Conservation (phyloP, 92 coral and sea anemone genomes). For the Phenganax marumi region DNA sequence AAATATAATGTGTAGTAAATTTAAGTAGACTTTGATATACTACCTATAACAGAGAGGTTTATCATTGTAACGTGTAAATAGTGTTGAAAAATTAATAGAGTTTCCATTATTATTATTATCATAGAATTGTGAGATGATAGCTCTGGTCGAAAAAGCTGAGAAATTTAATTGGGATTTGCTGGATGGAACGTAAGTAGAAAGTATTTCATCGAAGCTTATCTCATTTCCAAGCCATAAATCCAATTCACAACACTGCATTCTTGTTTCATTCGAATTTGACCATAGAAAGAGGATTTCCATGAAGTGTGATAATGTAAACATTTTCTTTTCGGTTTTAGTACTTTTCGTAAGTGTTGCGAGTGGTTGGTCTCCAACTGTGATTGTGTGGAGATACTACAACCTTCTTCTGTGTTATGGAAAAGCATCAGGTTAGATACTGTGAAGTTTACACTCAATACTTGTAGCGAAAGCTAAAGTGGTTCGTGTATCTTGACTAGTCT, state of each 20-base stretch:
- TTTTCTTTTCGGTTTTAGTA: constrained; percentile 4
- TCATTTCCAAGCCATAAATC: not conserved
- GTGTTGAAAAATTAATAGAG: not conserved
- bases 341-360: constrained; percentile 1
- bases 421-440: constrained; percentile 65
- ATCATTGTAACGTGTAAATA: not conserved
- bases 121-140: constrained; percentile 76
- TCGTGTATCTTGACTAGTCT: too few relatives aligned
- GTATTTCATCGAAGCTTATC: not conserved
- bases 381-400: constrained; percentile 64
- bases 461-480: too few relatives aligned
- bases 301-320: too few relatives aligned
- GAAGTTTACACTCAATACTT: too few relatives aligned
- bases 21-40: too few relatives aligned
- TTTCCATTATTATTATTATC: not conserved
- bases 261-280: not conserved
- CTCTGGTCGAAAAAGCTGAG: constrained; percentile 67
- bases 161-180: constrained; percentile 81
- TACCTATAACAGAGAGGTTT: too few relatives aligned
- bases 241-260: not conserved
- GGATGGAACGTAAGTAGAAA: constrained; percentile 66
- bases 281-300: not conserved
- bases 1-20: too few relatives aligned
- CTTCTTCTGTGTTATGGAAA: constrained; percentile 74
- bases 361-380: constrained; percentile 78